A percentile compares a stretch with the other conserved stretches of the same genome.
Conservation (phyloP, 2,113 vertebrate genomes). For the Carassius auratus region DNA sequence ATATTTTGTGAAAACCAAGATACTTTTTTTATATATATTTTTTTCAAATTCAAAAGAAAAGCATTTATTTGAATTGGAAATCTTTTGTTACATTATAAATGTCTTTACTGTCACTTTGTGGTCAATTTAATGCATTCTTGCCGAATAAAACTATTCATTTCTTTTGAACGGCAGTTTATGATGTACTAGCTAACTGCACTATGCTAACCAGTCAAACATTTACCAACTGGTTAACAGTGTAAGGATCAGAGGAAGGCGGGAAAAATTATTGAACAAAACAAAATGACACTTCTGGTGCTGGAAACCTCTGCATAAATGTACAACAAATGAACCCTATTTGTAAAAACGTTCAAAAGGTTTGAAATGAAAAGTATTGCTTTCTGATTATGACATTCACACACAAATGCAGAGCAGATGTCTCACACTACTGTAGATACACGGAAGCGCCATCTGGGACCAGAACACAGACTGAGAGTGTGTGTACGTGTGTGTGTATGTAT, state of each 20-base stretch:
- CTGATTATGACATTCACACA: slow-evolving; percentile 55
- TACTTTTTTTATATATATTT: not conserved
- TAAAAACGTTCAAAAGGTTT: slow-evolving; percentile 14
- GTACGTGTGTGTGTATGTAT: slow-evolving; percentile 49
- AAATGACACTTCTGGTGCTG: not conserved
- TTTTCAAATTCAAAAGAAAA: not conserved
- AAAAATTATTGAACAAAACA: slow-evolving; percentile 53
- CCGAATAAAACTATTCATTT: not conserved
- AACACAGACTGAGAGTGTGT: slow-evolving; percentile 59
- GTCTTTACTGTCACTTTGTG: not conserved
- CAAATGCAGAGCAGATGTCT: slow-evolving; percentile 77
- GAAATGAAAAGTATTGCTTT: slow-evolving; percentile 20
- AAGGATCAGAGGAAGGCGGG: slow-evolving; percentile 30
- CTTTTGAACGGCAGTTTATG: no score
- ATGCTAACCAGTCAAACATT: no score
- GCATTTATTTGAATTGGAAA: not conserved
- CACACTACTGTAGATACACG: slow-evolving; percentile 78
- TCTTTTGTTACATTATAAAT: not conserved
- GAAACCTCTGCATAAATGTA: not conserved
- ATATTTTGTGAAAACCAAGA: not conserved
- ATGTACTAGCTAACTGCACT: no score
- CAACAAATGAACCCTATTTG: not conserved
- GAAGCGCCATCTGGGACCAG: slow-evolving; percentile 75
- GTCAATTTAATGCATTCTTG: not conserved
- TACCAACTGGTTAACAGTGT: not conserved